A percentile compares a stretch with the other conserved stretches of the same genome.
Evolutionary conservation across 2,797 vertebrate genomes (phyloP).

Genomic region (Hipposideros larvatus): DNA sequence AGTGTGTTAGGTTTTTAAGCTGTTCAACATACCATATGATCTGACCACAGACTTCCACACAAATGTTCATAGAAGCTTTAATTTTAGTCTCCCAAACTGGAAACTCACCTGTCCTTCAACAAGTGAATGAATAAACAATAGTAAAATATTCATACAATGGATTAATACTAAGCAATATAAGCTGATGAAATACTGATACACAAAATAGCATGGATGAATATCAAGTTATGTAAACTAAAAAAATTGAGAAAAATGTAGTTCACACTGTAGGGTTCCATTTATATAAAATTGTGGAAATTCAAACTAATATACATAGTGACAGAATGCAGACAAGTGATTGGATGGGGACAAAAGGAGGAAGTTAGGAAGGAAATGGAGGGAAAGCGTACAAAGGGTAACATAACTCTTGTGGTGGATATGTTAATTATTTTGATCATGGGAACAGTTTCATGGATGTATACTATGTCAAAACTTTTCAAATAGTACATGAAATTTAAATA

Average conservation of each 20-base stretch:
- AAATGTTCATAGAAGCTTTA: neutral
- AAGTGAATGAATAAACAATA: neutral
- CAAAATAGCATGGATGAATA: neutral
- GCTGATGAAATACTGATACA: neutral
- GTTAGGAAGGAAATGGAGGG: neutral
- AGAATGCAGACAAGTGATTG: neutral
- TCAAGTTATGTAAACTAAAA: neutral
- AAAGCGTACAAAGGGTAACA: neutral
- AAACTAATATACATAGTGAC: neutral
- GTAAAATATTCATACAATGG: neutral
- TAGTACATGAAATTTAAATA: neutral
- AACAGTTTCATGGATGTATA: neutral
- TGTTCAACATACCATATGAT: neutral
- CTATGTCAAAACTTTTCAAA: neutral
- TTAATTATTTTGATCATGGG: neutral
- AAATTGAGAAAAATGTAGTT: neutral
- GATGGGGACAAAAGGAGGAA: neutral
- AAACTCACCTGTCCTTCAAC: neutral
- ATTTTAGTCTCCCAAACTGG: neutral
- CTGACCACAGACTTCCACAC: neutral
- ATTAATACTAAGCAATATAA: neutral
- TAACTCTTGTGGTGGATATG: no score
- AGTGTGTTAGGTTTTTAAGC: neutral
- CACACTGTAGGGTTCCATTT: neutral
- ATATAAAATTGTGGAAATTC: neutral